Evolutionary conservation across 2,113 vertebrate genomes (phyloP).

Genomic region (Polypterus bichir): DNA sequence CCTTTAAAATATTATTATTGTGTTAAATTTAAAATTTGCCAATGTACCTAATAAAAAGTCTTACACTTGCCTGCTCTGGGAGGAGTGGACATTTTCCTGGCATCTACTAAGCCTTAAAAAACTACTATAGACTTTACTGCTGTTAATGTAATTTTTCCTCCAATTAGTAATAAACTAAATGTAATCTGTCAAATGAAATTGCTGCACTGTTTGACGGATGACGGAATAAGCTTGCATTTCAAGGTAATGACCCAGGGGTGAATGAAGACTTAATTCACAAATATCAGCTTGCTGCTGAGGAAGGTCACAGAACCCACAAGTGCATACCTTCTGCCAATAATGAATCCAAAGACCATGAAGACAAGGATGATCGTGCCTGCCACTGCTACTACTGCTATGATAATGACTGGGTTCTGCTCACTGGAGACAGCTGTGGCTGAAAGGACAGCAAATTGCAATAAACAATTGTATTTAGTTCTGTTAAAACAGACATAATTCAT

Average conservation of each 20-base stretch:
- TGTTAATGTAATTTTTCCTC: neutral
- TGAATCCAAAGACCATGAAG: constrained; percentile 98
- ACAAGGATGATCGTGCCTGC: constrained; percentile 96
- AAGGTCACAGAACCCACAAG: constrained; percentile 59
- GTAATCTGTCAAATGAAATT: constrained; percentile 30
- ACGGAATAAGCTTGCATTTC: constrained; percentile 26
- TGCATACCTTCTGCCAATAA: constrained; percentile 95
- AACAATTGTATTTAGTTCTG: constrained; percentile 10
- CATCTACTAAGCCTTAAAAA: too few relatives aligned
- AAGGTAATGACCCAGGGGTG: constrained; percentile 38
- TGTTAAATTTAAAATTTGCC: too few relatives aligned
- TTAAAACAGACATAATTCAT: too few relatives aligned
- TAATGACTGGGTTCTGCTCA: constrained; percentile 96
- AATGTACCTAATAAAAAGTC: too few relatives aligned
- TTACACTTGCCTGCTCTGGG: too few relatives aligned
- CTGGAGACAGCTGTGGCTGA: constrained; percentile 86
- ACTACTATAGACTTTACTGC: too few relatives aligned
- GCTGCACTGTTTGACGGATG: constrained; percentile 38
- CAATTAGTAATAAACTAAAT: constrained; percentile 3
- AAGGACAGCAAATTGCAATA: constrained; percentile 21
- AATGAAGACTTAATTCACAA: constrained; percentile 53
- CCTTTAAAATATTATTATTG: too few relatives aligned
- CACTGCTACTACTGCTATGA: constrained; percentile 94
- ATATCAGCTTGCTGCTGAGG: constrained; percentile 61
- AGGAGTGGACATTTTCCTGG: too few relatives aligned